These are phyloP conservation scores for Sander vitreus DNA, from an alignment of 2,113 vertebrate species.

Conservation along the genomic window DNA sequence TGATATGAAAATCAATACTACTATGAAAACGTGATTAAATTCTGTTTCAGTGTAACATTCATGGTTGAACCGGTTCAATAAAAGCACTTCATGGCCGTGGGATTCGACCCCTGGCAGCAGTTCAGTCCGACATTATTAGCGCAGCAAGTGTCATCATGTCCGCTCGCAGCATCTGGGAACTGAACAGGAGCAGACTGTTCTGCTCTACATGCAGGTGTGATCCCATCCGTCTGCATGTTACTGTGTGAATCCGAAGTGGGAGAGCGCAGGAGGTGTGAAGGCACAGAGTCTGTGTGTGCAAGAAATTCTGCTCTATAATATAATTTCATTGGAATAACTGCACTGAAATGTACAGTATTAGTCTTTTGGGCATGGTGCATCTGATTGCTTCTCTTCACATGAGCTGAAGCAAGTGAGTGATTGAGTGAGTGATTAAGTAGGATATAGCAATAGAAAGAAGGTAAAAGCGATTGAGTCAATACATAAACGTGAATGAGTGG, in stretches of 20 bases:
- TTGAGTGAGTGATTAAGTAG: neutral
- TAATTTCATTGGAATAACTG: slow-evolving; percentile 12
- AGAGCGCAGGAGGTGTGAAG: slow-evolving; percentile 65
- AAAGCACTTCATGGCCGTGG: neutral
- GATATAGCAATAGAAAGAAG: neutral
- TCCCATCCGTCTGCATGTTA: slow-evolving; percentile 54
- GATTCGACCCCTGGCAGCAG: neutral
- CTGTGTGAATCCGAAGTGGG: slow-evolving; percentile 56
- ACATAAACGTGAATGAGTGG: neutral
- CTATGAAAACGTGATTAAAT: neutral
- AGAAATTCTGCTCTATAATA: neutral
- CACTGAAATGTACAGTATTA: neutral
- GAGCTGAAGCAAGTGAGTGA: neutral
- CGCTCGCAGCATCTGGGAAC: slow-evolving; percentile 47
- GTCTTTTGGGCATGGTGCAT: neutral
- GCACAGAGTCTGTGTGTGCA: slow-evolving; percentile 12
- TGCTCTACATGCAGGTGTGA: slow-evolving; percentile 67
- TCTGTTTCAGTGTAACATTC: neutral
- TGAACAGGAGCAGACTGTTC: slow-evolving; percentile 58
- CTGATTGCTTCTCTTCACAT: neutral
- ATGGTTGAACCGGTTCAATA: slow-evolving; percentile 16
- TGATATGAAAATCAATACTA: slow-evolving; percentile 9
- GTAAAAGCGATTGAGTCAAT: neutral
- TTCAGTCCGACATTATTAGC: slow-evolving; percentile 1
- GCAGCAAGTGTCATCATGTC: slow-evolving; percentile 46